Base-by-base conservation (phyloP, 2,888 invertebrate genomes). In the Colletes collaris region DNA sequence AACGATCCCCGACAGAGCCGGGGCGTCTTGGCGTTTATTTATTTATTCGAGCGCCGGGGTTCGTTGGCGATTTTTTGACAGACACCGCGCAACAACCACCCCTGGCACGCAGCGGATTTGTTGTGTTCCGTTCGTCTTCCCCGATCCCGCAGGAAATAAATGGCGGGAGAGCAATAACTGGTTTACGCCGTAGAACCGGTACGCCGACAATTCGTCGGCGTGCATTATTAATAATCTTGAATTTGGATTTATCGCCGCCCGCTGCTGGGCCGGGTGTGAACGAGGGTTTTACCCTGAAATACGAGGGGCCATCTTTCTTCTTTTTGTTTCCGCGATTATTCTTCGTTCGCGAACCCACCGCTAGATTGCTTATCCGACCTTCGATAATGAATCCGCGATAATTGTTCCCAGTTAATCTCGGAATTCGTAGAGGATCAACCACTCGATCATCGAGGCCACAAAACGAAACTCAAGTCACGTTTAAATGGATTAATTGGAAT, bases 121-220 rank as follows among this genome's bases (percentile, higher is more conserved):
- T 76, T 7, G 2, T 76, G 65, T 60, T 55, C 56, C 56, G 37
- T 37, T 37, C n/a, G 27, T 27, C 35, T 6, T 37, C 27, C 27
- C 37, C 58, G 52, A 67, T 84, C 84, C 83, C 84, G 82, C 66
- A 80, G 85, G 85, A 85, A 85, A 85, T 85, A 82, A 85, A 82
- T 68, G 75, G 35, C 58, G 67, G 73, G 72, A 56, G 77, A 72
- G 75, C 77, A 76, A 73, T 82, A 84, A 80, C 81, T 76, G 82
- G 82, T 81, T 85, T 83, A 76, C 70, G 77, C 72, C n/a, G n/a
- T 66, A 59, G 76, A 77, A 73, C 60, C 69, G 69, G 80, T 58
- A 70, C 76, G 62, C 80, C 80, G 78, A 82, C 85, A 76, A 85
- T 82, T 82, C 80, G 77, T 82, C 71, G 50, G 75, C 19, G 67